Evolutionary conservation across 2,797 vertebrate genomes (phyloP).

Genomic region (Halcyon smyrnensis): DNA sequence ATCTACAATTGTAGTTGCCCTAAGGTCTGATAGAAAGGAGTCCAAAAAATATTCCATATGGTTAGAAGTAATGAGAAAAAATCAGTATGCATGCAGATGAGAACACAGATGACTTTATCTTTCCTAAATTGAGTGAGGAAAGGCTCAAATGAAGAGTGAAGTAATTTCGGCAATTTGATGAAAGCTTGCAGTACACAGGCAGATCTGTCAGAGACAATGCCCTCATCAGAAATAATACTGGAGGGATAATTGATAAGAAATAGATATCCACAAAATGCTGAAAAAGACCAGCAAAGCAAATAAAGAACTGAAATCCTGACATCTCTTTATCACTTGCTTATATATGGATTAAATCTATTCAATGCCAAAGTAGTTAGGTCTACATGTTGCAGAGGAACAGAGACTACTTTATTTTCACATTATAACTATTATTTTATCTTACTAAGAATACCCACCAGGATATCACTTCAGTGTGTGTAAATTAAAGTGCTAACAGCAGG

Average conservation of each 20-base stretch:
- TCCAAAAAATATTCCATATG: background rate
- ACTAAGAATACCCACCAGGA: background rate
- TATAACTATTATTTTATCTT: background rate
- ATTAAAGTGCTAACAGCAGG: background rate
- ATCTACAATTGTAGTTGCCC: background rate
- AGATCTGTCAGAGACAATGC: slow-evolving; percentile 5
- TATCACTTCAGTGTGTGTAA: background rate
- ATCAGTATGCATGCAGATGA: background rate
- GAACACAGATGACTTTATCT: background rate
- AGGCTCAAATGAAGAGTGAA: slow-evolving; percentile 4
- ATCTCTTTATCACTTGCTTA: background rate
- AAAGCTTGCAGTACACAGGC: background rate
- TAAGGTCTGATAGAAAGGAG: background rate
- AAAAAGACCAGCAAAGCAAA: background rate
- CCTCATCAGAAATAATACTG: background rate
- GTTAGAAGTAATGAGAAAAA: background rate
- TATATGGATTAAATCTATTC: background rate
- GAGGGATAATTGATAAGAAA: slow-evolving; percentile 1
- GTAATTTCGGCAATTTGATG: slow-evolving; percentile 8
- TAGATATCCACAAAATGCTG: background rate
- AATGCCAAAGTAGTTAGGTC: background rate
- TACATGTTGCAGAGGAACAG: background rate
- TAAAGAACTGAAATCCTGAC: background rate
- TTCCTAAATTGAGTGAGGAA: background rate
- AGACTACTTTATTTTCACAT: background rate